These are phyloP conservation scores for Acipenser transmontanus DNA, from an alignment of 2,797 vertebrate species.

Conservation along the genomic window DNA sequence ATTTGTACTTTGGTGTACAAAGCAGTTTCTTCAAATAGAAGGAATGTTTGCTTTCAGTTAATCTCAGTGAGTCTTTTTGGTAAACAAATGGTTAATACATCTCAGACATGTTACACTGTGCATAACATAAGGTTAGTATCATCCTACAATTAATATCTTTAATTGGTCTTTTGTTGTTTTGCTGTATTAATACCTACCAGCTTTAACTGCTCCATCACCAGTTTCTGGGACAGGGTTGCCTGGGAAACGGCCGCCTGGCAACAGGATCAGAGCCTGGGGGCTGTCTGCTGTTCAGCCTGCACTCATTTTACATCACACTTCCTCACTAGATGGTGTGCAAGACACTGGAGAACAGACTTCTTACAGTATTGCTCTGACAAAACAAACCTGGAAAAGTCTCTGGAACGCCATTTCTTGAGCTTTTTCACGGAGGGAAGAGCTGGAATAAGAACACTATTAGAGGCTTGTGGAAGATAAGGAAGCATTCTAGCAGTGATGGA, in stretches of 20 bases:
- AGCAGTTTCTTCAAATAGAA: too few relatives aligned
- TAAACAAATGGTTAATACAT: not conserved
- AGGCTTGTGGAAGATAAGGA: constrained; percentile 42
- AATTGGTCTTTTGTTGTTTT: constrained; percentile 42
- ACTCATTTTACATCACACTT: constrained; percentile 76
- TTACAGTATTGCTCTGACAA: constrained; percentile 54
- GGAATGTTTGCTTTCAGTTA: too few relatives aligned
- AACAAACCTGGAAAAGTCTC: constrained; percentile 54
- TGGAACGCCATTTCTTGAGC: constrained; percentile 46
- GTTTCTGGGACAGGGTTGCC: constrained; percentile 87
- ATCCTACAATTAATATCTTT: constrained; percentile 48
- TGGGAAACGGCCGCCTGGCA: constrained; percentile 98
- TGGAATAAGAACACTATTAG: constrained; percentile 40
- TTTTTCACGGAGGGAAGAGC: constrained; percentile 45
- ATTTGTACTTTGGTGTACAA: too few relatives aligned
- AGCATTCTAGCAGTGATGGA: constrained; percentile 75
- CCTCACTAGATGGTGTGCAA: constrained; percentile 89
- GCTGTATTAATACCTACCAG: constrained; percentile 55
- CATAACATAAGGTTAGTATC: constrained; percentile 22
- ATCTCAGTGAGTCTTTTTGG: too few relatives aligned
- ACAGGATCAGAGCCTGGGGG: constrained; percentile 90
- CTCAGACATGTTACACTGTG: constrained; percentile 1
- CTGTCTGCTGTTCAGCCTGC: constrained; percentile 75
- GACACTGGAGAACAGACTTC: constrained; percentile 75
- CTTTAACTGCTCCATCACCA: constrained; percentile 66